These are phyloP conservation scores for Hyposmocoma kahamanoa DNA, from an alignment of 1,140 invertebrate genomes.

Conservation along the genomic window DNA sequence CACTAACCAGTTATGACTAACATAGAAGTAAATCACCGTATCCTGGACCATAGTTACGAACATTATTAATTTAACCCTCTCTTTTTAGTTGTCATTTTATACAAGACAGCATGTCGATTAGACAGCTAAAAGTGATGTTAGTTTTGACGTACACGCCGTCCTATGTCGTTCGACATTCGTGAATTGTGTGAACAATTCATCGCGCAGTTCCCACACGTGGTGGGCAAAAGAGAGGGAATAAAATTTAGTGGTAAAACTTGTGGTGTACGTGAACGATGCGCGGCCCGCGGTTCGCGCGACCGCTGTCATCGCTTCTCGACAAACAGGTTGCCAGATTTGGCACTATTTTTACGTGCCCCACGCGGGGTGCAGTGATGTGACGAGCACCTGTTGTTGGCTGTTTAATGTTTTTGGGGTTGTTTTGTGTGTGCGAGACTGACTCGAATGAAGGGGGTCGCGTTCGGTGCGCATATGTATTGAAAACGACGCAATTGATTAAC, in stretches of 20 bases:
- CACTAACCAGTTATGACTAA: no score
- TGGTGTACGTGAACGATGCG: slow-evolving; percentile 13
- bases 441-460: no score
- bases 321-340: slow-evolving; percentile 64
- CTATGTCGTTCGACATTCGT: slow-evolving; percentile 16
- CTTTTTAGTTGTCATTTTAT: no score
- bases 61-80: no score
- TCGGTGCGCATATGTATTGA: no score
- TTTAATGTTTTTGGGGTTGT: neutral
- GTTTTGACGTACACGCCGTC: no score
- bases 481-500: no score
- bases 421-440: no score
- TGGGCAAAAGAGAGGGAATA: slow-evolving; percentile 9
- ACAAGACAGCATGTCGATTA: no score
- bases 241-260: slow-evolving; percentile 35
- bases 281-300: neutral
- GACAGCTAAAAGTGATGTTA: no score
- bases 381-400: slow-evolving; percentile 50
- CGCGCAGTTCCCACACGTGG: slow-evolving; percentile 16
- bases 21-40: no score
- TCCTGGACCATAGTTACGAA: no score
- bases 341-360: slow-evolving; percentile 63
- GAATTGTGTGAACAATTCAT: slow-evolving; percentile 39
- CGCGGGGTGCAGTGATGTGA: slow-evolving; percentile 45
- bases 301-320: slow-evolving; percentile 19